Conservation (phyloP, 2,113 vertebrate genomes). For the Montifringilla adamsi region DNA sequence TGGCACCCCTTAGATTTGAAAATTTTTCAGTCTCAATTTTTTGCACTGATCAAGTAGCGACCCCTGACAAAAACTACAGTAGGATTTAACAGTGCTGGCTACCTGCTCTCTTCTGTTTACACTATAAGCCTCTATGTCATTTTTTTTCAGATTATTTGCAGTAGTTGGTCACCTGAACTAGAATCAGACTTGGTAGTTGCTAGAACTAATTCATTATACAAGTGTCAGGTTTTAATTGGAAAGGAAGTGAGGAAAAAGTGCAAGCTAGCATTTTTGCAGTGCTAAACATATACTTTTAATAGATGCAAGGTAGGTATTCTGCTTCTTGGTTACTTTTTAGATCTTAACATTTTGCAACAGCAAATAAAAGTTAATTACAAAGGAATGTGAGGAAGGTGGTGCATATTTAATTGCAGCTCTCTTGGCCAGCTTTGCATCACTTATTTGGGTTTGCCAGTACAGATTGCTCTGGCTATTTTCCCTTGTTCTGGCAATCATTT, state of each 20-base stretch:
- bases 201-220: not conserved
- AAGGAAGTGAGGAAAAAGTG: not conserved
- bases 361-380: not conserved
- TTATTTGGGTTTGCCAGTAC: not conserved
- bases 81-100: not conserved
- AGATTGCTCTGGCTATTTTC: not conserved
- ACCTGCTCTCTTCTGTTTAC: not conserved
- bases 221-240: not conserved
- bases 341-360: not conserved
- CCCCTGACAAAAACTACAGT: not conserved
- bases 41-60: not conserved
- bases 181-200: not conserved
- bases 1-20: not conserved
- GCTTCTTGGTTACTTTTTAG: not conserved
- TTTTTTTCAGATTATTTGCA: not conserved
- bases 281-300: not conserved
- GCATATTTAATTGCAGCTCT: not conserved
- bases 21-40: not conserved
- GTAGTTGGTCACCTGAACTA: not conserved
- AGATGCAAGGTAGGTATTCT: not conserved
- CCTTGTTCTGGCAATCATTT: not conserved
- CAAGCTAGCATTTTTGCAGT: not conserved
- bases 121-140: not conserved
- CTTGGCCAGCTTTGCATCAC: not conserved
- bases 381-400: not conserved